phyloP scores from a whole-genome alignment of 2,888 invertebrate species.

The Argynnis bischoffii region DNA sequence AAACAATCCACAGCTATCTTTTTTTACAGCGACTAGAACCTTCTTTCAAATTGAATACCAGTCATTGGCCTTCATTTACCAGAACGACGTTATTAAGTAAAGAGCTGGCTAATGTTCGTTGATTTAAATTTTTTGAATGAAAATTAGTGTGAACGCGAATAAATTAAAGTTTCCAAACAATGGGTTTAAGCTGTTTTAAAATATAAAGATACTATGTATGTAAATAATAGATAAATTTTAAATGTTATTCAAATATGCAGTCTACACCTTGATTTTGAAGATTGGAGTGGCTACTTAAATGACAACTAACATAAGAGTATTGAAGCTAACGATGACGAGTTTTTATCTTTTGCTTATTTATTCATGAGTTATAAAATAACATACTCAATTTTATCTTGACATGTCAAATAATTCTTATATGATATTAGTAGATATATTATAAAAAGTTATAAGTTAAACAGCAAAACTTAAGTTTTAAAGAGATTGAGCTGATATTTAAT shows the following conservation, averaged over 20 bases:
- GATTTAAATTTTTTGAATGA: conserved; percentile 11
- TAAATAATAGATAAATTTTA: background rate
- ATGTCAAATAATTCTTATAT: too few species aligned
- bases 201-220: conserved; percentile 4
- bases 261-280: background rate
- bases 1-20: background rate
- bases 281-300: background rate
- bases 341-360: too few species aligned
- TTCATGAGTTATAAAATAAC: too few species aligned
- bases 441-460: too few species aligned
- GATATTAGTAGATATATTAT: too few species aligned
- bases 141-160: conserved; percentile 12
- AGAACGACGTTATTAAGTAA: conserved; percentile 8
- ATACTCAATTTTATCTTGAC: too few species aligned
- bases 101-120: conserved; percentile 3
- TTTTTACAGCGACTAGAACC: background rate
- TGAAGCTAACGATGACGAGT: too few species aligned
- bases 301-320: too few species aligned
- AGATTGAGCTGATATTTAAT: too few species aligned
- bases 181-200: conserved; percentile 11
- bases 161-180: conserved; percentile 11
- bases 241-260: background rate
- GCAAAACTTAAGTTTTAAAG: too few species aligned
- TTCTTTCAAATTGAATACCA: conserved; percentile 6
- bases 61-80: conserved; percentile 10